Percentiles rank a stretch among this genome's conserved stretches.
These are phyloP conservation scores for Chironomus tepperi DNA, from an alignment of 1,140 invertebrate genomes.

Conservation along the genomic window DNA sequence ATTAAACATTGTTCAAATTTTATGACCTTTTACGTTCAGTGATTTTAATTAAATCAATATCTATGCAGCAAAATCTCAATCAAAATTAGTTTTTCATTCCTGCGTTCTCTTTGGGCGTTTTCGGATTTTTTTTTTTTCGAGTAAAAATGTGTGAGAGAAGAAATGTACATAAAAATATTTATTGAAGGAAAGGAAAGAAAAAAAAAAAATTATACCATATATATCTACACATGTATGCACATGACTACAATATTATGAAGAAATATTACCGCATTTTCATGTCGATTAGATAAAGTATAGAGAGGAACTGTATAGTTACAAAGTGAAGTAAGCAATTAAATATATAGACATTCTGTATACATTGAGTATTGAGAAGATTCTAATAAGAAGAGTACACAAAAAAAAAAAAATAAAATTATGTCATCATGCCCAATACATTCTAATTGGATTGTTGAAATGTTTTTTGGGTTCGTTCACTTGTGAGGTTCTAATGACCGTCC, in stretches of 20 bases:
- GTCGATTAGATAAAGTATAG: conserved; percentile 19
- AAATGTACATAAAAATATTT: conserved; percentile 17
- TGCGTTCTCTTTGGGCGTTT: conserved; percentile 9
- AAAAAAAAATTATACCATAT: not conserved
- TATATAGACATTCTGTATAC: not conserved
- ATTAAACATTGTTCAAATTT: conserved; percentile 4
- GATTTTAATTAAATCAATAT: conserved; percentile 16
- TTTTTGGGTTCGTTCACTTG: not conserved
- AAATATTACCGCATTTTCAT: not conserved
- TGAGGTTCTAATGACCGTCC: too few species aligned
- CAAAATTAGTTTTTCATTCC: not conserved
- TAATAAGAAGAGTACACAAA: not conserved
- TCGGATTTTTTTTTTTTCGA: not conserved
- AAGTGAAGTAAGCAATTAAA: conserved; percentile 13
- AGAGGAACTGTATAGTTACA: not conserved
- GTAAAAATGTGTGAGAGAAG: conserved; percentile 18
- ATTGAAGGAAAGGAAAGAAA: not conserved
- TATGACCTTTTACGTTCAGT: not conserved
- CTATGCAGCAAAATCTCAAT: not conserved
- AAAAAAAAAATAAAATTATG: not conserved
- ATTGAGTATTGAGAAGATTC: not conserved
- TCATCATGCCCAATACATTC: not conserved
- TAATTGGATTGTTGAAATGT: not conserved
- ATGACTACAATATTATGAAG: not conserved
- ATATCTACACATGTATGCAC: not conserved